Evolutionary conservation across 1,140 invertebrate genomes (phyloP), one percentile per base, ranked within the genome.

Genomic region (Leptopilina boulardi): DNA sequence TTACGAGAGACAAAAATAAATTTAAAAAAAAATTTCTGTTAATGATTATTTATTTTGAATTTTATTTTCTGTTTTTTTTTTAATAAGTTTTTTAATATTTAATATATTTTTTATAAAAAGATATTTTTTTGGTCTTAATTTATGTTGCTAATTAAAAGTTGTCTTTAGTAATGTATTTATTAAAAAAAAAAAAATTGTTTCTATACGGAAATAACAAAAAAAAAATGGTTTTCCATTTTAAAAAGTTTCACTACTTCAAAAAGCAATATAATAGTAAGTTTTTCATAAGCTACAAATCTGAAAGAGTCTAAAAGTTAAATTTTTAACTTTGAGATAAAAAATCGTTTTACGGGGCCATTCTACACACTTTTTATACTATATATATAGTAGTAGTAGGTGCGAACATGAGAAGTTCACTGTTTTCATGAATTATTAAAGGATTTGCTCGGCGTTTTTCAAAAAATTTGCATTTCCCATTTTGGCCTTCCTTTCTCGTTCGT

Each of bases 351-450:
- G 26, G n/a, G 56, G 11, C 23, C 3, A 15, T 66, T 66, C 23
- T 30, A 66, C 56, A 15, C 56, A n/a, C n/a, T n/a, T n/a, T n/a
- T 66, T 59, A 8, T 38, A 38, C 34, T 38, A 34, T 34, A n/a
- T n/a, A n/a, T n/a, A n/a, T n/a, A n/a, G n/a, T 11, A 11, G 10
- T 56, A 11, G 13, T 66, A 66, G 26, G 26, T n/a, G 11, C 3
- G 56, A 30, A 30, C 11, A 66, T 4, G 56, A n/a, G 56, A 30
- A 66, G 23, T 66, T 66, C 11, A 66, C 56, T 66, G 56, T 66
- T 66, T 66, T 66, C 23, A 66, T 66, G 26, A 66, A 34, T 66
- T 66, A 66, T 66, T 34, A 66, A 66, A 66, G 59, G 23, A 66
- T 66, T 66, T 66, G 26, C 11, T 13, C 59, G 59, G 15, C 59